Evolutionary conservation across 2,888 invertebrate genomes (phyloP), one percentile per base, ranked within the genome.

Genomic region (Pharmacophagus antenor): DNA sequence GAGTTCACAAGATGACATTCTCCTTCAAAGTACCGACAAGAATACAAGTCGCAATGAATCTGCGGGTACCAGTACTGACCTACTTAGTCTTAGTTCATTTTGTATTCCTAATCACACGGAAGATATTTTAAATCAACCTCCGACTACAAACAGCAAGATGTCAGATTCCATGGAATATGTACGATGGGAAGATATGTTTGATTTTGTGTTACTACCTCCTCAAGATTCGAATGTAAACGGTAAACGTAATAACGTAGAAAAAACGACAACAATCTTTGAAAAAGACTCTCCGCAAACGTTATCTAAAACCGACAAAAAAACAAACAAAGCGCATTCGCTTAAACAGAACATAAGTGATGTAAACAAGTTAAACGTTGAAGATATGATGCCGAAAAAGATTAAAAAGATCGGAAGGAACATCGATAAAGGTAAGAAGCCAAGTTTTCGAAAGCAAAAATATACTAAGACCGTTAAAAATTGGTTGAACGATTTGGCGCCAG

Each of bases 141-240:
- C 18, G 5, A 12, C n/a, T 46, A 46, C 25, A 47, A 47, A 44
- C n/a, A 55, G 10, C 18, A 46, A 42, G 7, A 22, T 7, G 8
- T 25, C 27, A 10, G 10, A 44, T 49, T 3, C 25, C 23, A 17
- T n/a, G 20, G 50, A 48, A 7, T 7, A 48, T 7, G 65, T 80
- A 6, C 63, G 72, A 49, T 85, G 85, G 86, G 68, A 75, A 61
- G 70, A 85, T 50, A 82, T 88, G 77, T 78, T 86, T 65, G 85
- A 85, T 66, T 69, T 70, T 21, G 79, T 84, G 58, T 63, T 85
- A 48, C 67, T 85, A 55, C 57, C 22, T 8, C 12, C 37, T 52
- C 25, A 25, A 17, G 21, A 49, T 47, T 17, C 5, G 64, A 55
- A 65, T 61, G 23, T 21, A 37, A n/a, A 62, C 56, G 15, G 68